Percentiles rank a stretch among this genome's conserved stretches.
phyloP scores from a whole-genome alignment of 2,113 vertebrate species.

The Taxidea taxus region DNA sequence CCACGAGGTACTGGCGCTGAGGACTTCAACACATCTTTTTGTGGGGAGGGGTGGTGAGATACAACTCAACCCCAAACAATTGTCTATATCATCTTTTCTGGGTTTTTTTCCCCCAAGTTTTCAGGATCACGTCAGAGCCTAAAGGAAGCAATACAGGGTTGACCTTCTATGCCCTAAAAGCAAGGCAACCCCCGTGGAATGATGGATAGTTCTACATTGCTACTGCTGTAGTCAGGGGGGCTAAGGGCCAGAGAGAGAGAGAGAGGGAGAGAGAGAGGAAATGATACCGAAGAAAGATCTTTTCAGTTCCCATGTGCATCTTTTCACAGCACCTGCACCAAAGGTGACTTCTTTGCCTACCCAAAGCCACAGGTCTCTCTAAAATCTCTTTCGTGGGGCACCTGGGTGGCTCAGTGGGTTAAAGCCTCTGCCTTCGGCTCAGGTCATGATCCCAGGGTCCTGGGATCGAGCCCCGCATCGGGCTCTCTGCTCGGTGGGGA shows the following conservation, averaged over 20 bases:
- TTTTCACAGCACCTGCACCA: not conserved
- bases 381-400: not conserved
- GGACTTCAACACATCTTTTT: not conserved
- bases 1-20: not conserved
- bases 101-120: not conserved
- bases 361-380: not conserved
- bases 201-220: not conserved
- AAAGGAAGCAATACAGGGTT: not conserved
- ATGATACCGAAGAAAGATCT: not conserved
- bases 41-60: rapidly evolving
- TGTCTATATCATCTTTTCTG: not conserved
- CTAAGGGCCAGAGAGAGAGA: not conserved
- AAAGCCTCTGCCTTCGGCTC: too few species aligned
- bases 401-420: too few species aligned
- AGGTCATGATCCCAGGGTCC: too few species aligned
- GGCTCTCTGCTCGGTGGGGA: too few species aligned
- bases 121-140: not conserved
- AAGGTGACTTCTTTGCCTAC: not conserved
- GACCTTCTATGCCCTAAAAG: not conserved
- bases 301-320: not conserved
- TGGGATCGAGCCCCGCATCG: too few species aligned
- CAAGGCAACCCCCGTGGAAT: not conserved
- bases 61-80: not conserved
- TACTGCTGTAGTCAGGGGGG: not conserved
- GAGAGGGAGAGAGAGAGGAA: not conserved